Evolutionary conservation across 2,888 invertebrate species (phyloP).

Genomic region (Andrena bucephala): DNA sequence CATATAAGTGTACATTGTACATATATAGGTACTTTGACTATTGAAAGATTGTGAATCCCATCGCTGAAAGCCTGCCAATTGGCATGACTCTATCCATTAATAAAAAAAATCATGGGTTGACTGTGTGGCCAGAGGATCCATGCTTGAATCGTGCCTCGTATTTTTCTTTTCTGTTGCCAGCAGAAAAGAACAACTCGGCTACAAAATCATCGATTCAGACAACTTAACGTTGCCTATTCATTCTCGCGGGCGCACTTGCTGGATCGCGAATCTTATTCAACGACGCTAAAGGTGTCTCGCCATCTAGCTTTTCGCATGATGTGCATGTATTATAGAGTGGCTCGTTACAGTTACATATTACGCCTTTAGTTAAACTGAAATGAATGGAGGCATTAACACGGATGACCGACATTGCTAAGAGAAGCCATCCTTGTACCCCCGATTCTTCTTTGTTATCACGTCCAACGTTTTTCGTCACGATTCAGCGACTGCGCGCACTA

Average conservation of each 20-base stretch:
- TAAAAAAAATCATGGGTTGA: too few relatives aligned
- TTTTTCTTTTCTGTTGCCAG: background rate
- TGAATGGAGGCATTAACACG: slow-evolving; percentile 31
- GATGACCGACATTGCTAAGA: slow-evolving; percentile 28
- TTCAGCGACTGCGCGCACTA: background rate
- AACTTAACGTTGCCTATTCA: slow-evolving; percentile 18
- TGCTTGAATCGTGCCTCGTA: background rate
- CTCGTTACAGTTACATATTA: slow-evolving; percentile 35
- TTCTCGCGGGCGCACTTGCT: slow-evolving; percentile 8
- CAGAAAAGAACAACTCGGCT: slow-evolving; percentile 18
- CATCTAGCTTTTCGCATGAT: slow-evolving; percentile 12
- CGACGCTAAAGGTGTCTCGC: background rate
- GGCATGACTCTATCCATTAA: too few relatives aligned
- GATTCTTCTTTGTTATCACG: slow-evolving; percentile 1
- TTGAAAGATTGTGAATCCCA: too few relatives aligned
- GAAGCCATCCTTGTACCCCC: background rate
- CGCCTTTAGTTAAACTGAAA: slow-evolving; percentile 30
- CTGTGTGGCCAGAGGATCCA: background rate
- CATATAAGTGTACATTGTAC: too few relatives aligned
- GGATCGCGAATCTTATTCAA: slow-evolving; percentile 18
- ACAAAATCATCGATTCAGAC: slow-evolving; percentile 44
- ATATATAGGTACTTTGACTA: too few relatives aligned
- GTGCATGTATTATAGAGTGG: slow-evolving; percentile 13
- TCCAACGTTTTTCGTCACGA: background rate
- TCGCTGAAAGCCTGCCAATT: too few relatives aligned